Evolutionary conservation across 2,888 invertebrate species (phyloP).

Genomic region (Ormyrus labotus): DNA sequence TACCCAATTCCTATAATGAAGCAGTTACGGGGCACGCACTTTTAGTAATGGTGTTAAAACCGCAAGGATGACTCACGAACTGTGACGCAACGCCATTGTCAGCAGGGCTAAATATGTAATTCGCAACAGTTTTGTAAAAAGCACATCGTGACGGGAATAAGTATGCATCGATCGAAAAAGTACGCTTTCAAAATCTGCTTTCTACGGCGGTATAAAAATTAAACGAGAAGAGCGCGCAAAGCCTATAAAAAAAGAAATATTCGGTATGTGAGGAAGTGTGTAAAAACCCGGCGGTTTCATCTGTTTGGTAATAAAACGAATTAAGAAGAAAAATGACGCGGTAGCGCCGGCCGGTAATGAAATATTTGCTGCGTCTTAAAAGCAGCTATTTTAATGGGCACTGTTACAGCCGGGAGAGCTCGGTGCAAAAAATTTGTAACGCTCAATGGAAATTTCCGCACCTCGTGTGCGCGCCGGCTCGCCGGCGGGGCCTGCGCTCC

Average conservation of each 20-base stretch:
- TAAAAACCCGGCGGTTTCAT: too few relatives aligned
- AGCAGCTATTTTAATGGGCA: neutral
- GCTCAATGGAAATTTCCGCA: slow-evolving; percentile 66
- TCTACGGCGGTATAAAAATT: too few relatives aligned
- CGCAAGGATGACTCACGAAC: slow-evolving; percentile 18
- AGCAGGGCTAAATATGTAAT: neutral
- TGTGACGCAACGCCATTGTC: slow-evolving; percentile 21
- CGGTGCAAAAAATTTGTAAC: slow-evolving; percentile 52
- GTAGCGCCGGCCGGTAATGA: neutral
- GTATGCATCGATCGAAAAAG: neutral
- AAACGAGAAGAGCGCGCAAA: too few relatives aligned
- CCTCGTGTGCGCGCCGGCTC: slow-evolving; percentile 25
- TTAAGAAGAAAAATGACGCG: too few relatives aligned
- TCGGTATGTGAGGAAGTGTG: too few relatives aligned
- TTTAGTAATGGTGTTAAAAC: slow-evolving; percentile 14
- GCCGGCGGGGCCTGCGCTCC: slow-evolving; percentile 44
- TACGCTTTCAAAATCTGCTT: too few relatives aligned
- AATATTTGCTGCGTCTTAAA: neutral
- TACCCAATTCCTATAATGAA: neutral
- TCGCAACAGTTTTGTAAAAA: slow-evolving; percentile 6
- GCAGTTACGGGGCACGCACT: neutral
- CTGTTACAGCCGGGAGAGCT: too few relatives aligned
- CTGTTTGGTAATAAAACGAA: too few relatives aligned
- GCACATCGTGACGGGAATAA: neutral
- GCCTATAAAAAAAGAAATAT: too few relatives aligned